Conservation (phyloP, 2,113 vertebrate species). For the Python bivittatus region DNA sequence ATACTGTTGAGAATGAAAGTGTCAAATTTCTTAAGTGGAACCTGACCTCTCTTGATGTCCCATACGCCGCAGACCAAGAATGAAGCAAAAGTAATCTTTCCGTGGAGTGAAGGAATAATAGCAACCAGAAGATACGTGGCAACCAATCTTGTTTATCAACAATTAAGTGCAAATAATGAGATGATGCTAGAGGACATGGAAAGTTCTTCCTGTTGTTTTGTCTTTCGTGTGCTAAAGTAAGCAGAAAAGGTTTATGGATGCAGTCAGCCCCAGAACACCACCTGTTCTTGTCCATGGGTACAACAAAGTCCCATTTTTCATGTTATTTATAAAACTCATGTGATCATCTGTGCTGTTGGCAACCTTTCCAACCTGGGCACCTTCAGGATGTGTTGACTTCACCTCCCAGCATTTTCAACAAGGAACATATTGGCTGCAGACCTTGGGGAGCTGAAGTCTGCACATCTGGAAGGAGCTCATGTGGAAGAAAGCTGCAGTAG, state of each 20-base stretch:
- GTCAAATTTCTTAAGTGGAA: background rate
- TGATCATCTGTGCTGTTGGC: background rate
- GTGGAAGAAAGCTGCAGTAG: background rate
- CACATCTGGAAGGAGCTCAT: background rate
- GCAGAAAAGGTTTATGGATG: background rate
- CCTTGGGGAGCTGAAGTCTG: background rate
- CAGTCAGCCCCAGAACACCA: background rate
- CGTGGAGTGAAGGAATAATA: background rate
- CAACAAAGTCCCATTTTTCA: background rate
- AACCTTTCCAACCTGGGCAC: background rate
- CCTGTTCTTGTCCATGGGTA: background rate
- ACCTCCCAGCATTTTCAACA: background rate
- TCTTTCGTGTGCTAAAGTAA: background rate
- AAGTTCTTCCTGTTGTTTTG: background rate
- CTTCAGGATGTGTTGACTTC: background rate
- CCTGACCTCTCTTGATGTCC: background rate
- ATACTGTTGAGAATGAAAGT: background rate
- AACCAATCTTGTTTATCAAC: background rate
- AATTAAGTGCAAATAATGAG: background rate
- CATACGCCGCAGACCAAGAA: background rate
- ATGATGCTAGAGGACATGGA: background rate
- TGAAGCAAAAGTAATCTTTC: background rate
- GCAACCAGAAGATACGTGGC: background rate
- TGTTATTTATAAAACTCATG: background rate
- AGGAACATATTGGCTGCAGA: background rate